phyloP scores from a whole-genome alignment of 2,888 invertebrate species.

The Bimastos eiseni region DNA sequence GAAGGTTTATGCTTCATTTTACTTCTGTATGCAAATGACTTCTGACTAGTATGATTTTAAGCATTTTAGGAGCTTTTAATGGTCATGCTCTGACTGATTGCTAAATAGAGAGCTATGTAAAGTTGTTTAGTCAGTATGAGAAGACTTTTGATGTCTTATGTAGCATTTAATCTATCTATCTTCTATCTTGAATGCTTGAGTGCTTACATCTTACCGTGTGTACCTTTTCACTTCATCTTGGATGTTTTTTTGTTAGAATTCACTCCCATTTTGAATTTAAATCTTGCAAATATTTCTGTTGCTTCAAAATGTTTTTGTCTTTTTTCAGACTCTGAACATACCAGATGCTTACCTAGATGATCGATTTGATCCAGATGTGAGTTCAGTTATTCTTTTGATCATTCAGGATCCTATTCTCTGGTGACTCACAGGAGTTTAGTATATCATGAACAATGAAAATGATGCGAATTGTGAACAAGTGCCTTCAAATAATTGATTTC shows the following conservation, averaged over 20 bases:
- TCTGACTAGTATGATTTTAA: not conserved
- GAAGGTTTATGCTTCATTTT: not conserved
- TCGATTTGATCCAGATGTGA: conserved; percentile 74
- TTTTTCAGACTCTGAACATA: conserved; percentile 82
- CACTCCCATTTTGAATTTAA: not conserved
- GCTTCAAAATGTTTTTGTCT: not conserved
- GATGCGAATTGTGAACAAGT: not conserved
- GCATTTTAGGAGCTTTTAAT: no score
- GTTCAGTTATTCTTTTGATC: conserved; percentile 40
- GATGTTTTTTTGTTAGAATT: not conserved
- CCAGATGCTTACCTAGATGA: conserved; percentile 85
- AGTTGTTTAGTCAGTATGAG: not conserved
- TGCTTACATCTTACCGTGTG: not conserved
- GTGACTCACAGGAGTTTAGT: not conserved
- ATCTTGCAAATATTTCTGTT: not conserved
- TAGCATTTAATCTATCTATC: not conserved
- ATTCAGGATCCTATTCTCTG: not conserved
- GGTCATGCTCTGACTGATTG: not conserved
- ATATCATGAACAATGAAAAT: not conserved
- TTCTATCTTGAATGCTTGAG: not conserved
- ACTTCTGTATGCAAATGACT: not conserved
- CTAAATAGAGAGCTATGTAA: not conserved
- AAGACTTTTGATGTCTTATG: not conserved
- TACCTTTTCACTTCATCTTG: not conserved
- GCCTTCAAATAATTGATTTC: not conserved